Evolutionary conservation across 2,113 vertebrate genomes (phyloP).

Genomic region (Peucedramus taeniatus): DNA sequence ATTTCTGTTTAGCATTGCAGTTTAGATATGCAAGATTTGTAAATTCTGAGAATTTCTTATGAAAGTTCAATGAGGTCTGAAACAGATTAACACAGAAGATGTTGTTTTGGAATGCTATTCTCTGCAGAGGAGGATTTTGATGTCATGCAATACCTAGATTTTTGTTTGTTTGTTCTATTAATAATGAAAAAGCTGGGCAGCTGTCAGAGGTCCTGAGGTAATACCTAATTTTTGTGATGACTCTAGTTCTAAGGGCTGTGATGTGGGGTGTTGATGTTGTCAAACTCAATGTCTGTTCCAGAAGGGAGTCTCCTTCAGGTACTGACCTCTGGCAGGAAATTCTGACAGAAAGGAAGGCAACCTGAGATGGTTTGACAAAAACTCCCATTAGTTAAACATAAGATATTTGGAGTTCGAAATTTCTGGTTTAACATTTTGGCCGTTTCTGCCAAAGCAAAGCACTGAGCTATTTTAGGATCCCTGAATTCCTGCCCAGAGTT

Average conservation of each 20-base stretch:
- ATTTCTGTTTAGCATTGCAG: background rate
- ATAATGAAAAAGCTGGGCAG: background rate
- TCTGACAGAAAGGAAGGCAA: background rate
- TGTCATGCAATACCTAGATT: background rate
- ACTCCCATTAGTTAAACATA: background rate
- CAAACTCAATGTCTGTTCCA: background rate
- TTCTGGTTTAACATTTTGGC: background rate
- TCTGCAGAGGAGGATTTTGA: background rate
- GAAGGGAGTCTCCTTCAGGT: background rate
- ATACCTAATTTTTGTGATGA: background rate
- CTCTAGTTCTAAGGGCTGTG: background rate
- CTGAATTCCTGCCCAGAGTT: background rate
- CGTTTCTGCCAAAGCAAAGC: background rate
- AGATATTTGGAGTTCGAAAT: background rate
- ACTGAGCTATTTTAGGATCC: background rate
- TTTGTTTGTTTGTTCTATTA: background rate
- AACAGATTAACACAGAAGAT: background rate
- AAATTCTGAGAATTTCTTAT: background rate
- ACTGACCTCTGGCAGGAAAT: background rate
- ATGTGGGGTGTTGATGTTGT: background rate
- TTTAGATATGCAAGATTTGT: background rate
- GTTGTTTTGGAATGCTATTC: background rate
- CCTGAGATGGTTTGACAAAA: background rate
- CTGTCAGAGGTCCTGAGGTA: background rate
- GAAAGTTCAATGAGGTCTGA: background rate